Base-by-base conservation (phyloP, 2,797 vertebrate species). In the Spinus olivaceus region DNA sequence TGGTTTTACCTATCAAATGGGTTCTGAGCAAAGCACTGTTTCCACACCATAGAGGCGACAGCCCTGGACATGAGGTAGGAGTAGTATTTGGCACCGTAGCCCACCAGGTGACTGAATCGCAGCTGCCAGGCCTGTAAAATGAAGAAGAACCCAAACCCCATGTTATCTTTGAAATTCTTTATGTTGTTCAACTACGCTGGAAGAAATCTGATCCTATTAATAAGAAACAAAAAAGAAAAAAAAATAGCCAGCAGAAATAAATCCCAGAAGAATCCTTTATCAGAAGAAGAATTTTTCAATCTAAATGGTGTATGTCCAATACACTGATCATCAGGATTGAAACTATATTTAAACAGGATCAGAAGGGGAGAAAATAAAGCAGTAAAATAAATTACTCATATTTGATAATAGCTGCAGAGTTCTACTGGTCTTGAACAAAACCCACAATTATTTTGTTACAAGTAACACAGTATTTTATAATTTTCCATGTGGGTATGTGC, bases 21-120 rank as follows among this genome's bases (percentile, higher is more conserved):
- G 91, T 99, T 98, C 95, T 98, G 98, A 81, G 98, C 87, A 92
- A 99, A 99, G 95, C 99, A 99, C 80, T 99, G 98, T 74, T 98
- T 99, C 99, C 99, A 99, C 82, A 99, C 98, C 99, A 99, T 99
- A 30, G 99, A 99, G 9, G 99, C 99, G 73, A 99, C 99, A 1
- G 99, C 99, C 42, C 99, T 97, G 89, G 99, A 99, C 99, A 99
- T 98, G 91, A 99, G 98, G 97, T 99, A 99, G 41, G 99, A 99
- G 96, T 99, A 99, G 59, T 99, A 99, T 73, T 99, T 99, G 90
- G 99, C 99, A 30, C 99, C 99, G 0, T 99, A 99, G 82, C 99
- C 99, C 80, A 99, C 98, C 0, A 99, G 99, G 96, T 99, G 99
- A 97, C 99, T 99, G 98, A 99, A 99, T 89, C 99, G 98, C 95